Evolutionary conservation across 2,797 vertebrate species (phyloP), one percentile per base, ranked within the genome.

Genomic region (Chiloscyllium punctatum): DNA sequence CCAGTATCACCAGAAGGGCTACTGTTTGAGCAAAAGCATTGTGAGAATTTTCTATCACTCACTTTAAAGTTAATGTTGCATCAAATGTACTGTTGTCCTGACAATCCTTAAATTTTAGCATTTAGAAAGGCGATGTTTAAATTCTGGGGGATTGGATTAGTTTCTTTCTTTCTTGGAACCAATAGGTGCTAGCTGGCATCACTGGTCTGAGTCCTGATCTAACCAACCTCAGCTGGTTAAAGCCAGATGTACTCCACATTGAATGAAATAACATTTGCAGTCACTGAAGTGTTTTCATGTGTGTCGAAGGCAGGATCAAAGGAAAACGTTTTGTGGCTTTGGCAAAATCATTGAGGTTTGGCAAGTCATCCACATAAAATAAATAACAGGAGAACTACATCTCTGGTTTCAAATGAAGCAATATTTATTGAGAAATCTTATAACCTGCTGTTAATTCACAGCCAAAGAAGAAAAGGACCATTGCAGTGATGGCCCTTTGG

Each of bases 401-500:
- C 69, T 33, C 69, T 30, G 7, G 27, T 15, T 74, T 6, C 37
- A 23, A 69, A 69, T 4, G 25, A 92, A 66, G 37, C n/a, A 9
- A 23, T 42, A 37, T n/a, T 92, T 68, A 33, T 68, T 69, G 23
- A 69, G 2, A 33, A 25, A 77, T 74, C 69, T 53, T 51, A 33
- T 33, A 25, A 95, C 53, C 33, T 95, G 11, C 0, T 95, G 57
- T 51, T 88, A 86, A 4, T 21, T 23, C 96, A 97, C 97, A 98
- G 97, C 97, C 98, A 42, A 98, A 96, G 97, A 98, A 96, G 96
- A 98, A 97, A 96, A 98, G 96, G 96, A 97, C 97, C 87, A 96
- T 97, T 69, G 97, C 95, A 23, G 92, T 98, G 96, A 97, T 96
- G 86, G 96, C 98, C 96, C 96, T 96, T 42, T 97, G 98, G 96